Base-by-base conservation (phyloP, 2,888 invertebrate genomes). In the Cyclophora albipunctata region DNA sequence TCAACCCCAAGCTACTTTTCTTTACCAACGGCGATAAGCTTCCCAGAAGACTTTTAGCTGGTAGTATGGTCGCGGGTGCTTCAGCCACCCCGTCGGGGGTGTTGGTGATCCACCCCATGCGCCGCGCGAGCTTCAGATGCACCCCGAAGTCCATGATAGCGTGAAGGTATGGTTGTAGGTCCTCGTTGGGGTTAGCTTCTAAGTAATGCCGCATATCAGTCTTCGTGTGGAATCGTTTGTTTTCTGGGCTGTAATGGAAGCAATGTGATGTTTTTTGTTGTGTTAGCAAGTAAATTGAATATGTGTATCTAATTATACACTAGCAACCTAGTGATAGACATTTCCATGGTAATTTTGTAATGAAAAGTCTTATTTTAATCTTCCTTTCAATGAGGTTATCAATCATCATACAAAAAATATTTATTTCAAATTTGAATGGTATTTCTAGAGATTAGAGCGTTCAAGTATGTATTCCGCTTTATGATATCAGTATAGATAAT, bases 81-180 rank as follows among this genome's bases (percentile, higher is more conserved):
- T 68, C 68, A 0, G 64, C 59, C 0, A 60, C 52, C 0, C 74
- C 78, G 5, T 67, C 77, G 0, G 75, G 66, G 0, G 77, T 73
- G 7, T 55, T 63, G 0, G 66, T 54, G 52, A 80, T 79, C 88
- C 89, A 89, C 7, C 89, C 88, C 69, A 89, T 76, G 0, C 85
- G 75, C 0, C 87, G 66, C 0, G 89, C 68, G 34, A 86, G 62
- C 59, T 89, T 89, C 45, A 88, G 61, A 57, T 89, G 89, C 0
- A 83, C 78, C 1, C 87, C 85, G 46, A 89, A 89, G 59, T 89
- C 89, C 42, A 80, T 59, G 2, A 89, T 66, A 1, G 75, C 81
- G 7, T 64, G 47, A 43, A 81, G 78, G 54, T 76, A 84, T 0
- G 62, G 56, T n/a, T 63, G 68, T 2, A 79, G 50, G 0, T 57